Base-by-base conservation (phyloP, 2,888 invertebrate species). In the Folsomia manolachei region DNA sequence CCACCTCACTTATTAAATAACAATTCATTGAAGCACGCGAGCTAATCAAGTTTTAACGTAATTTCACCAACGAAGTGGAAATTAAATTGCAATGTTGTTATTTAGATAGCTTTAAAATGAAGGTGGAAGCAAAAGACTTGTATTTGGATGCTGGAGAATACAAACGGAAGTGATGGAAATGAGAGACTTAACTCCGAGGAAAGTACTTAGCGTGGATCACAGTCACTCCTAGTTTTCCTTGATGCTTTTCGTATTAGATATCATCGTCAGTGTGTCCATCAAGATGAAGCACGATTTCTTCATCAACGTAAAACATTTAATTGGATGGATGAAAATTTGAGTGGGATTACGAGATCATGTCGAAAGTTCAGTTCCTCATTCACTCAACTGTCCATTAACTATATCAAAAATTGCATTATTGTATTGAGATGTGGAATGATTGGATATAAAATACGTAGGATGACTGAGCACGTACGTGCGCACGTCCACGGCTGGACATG, bases 281-380 rank as follows among this genome's bases (percentile, higher is more conserved):
- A n/a, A n/a, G n/a, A n/a, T n/a, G n/a, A n/a, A n/a, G n/a, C n/a
- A n/a, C n/a, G 39, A 39, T 39, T 14, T 14, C 14, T 14, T 39
- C 39, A 39, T 39, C 39, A 39, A 39, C 4, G 56, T 56, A n/a
- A 56, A 56, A 56, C 11, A 56, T 56, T 4, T 14, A 56, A 56
- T 56, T 56, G 56, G 21, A n/a, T n/a, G n/a, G n/a, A 56, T 56
- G 56, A 56, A 19, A 56, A 21, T 56, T 56, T 56, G 19, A 56
- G 56, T 56, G n/a, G n/a, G n/a, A n/a, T n/a, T n/a, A n/a, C n/a
- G n/a, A n/a, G n/a, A n/a, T n/a, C n/a, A n/a, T n/a, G 39, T 14
- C 39, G 14, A 56, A 56, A 56, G 56, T 21, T n/a, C 56, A 56
- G 21, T 21, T 56, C n/a, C 39, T 39, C 39, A 39, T 39, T 39